Evolutionary conservation across 2,888 invertebrate species (phyloP).

Genomic region (Chrysopilus asiliformis): DNA sequence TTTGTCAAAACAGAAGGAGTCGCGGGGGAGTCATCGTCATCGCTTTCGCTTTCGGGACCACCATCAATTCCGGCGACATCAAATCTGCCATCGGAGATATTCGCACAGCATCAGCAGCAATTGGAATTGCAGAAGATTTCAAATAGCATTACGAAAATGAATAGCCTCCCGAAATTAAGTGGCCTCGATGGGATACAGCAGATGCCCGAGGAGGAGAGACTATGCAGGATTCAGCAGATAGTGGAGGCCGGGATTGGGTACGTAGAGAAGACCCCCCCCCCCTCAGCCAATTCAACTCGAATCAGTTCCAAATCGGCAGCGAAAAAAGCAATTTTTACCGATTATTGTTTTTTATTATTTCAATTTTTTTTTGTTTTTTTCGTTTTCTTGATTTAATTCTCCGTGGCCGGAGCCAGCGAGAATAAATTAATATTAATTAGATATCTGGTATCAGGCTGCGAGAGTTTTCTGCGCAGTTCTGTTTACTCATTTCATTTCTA

Average conservation of each 20-base stretch:
- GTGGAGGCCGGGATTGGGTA: slow-evolving; percentile 32
- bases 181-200: slow-evolving; percentile 10
- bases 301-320: background rate
- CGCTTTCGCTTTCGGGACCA: too few species aligned
- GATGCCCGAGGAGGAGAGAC: slow-evolving; percentile 27
- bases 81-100: background rate
- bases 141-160: slow-evolving; percentile 9
- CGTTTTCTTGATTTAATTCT: background rate
- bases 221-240: slow-evolving; percentile 28
- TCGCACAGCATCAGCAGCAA: slow-evolving; percentile 1
- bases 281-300: background rate
- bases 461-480: slow-evolving; percentile 13
- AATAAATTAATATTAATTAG: slow-evolving; percentile 4
- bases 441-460: slow-evolving; percentile 1
- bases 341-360: background rate
- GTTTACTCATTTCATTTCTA: too few species aligned
- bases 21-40: too few species aligned
- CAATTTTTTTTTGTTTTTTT: slow-evolving; percentile 1
- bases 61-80: background rate
- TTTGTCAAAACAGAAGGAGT: too few species aligned
- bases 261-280: slow-evolving; percentile 10
- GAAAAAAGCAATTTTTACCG: background rate
- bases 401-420: background rate
- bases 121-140: slow-evolving; percentile 7
- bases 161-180: slow-evolving; percentile 7